phyloP scores from a whole-genome alignment of 2,113 vertebrate species.

The Oncorhynchus tshawytscha region DNA sequence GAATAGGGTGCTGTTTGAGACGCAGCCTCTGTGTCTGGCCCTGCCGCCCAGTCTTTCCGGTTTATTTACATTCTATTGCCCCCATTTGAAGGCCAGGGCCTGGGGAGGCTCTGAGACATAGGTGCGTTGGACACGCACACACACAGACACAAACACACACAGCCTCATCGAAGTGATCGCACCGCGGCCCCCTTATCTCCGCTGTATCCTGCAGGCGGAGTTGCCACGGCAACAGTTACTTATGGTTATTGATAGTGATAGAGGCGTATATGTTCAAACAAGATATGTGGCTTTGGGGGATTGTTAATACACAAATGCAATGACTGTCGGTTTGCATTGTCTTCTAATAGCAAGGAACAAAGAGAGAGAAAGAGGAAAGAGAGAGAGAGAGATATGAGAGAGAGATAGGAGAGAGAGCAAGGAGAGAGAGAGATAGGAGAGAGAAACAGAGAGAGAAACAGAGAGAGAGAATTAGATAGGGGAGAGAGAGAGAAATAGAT shows the following conservation, averaged over 20 bases:
- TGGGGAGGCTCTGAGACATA: conserved; percentile 22
- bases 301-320: conserved; percentile 34
- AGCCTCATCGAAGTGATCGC: background rate
- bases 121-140: conserved; percentile 1
- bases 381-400: background rate
- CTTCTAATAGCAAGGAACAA: conserved; percentile 24
- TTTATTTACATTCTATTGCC: conserved; percentile 57
- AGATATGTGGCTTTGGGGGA: conserved; percentile 29
- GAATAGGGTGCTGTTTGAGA: too few relatives aligned
- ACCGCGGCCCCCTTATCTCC: conserved; percentile 8
- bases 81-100: conserved; percentile 44
- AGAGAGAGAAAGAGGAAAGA: background rate
- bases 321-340: conserved; percentile 42
- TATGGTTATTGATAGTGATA: conserved; percentile 40
- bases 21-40: background rate
- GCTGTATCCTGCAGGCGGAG: conserved; percentile 15
- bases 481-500: too few relatives aligned
- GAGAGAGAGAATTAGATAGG: too few relatives aligned
- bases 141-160: background rate
- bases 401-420: too few relatives aligned
- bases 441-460: too few relatives aligned
- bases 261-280: conserved; percentile 33
- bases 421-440: too few relatives aligned
- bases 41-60: conserved; percentile 2
- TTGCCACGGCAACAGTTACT: conserved; percentile 46